phyloP scores from a whole-genome alignment of 2,888 invertebrate genomes.

The Macaria notata region DNA sequence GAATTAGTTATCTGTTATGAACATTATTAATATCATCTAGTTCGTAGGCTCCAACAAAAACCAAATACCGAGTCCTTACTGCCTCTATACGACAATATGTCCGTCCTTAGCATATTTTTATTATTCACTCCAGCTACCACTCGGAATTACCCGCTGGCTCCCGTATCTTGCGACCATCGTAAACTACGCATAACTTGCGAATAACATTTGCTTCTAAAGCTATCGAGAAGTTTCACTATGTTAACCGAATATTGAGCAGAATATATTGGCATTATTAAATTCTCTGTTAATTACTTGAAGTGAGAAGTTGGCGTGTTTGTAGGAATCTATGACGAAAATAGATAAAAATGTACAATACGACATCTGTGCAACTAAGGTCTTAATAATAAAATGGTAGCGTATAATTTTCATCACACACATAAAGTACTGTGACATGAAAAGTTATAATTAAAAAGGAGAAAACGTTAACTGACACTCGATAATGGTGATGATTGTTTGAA shows the following conservation, averaged over 20 bases:
- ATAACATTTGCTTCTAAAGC: constrained; percentile 51
- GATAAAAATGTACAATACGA: too few relatives aligned
- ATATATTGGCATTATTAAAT: constrained; percentile 28
- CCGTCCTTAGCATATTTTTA: constrained; percentile 19
- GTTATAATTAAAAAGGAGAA: too few relatives aligned
- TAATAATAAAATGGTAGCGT: too few relatives aligned
- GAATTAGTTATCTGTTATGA: too few relatives aligned
- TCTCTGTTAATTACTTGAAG: constrained; percentile 7
- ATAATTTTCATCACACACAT: too few relatives aligned
- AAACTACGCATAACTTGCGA: constrained; percentile 38
- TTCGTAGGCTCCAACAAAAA: too few relatives aligned
- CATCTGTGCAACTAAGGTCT: too few relatives aligned
- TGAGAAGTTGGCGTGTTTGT: background rate
- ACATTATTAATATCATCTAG: too few relatives aligned
- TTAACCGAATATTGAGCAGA: constrained; percentile 21
- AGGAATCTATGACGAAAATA: background rate
- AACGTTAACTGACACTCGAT: too few relatives aligned
- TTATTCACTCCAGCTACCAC: constrained; percentile 17
- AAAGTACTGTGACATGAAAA: too few relatives aligned
- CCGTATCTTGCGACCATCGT: constrained; percentile 9
- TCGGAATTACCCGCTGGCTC: constrained; percentile 15
- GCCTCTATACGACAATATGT: background rate
- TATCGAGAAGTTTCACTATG: constrained; percentile 43
- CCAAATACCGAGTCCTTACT: constrained; percentile 4
- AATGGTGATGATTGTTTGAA: too few relatives aligned